Evolutionary conservation across 2,888 invertebrate species (phyloP).

Genomic region (Blera fallax): DNA sequence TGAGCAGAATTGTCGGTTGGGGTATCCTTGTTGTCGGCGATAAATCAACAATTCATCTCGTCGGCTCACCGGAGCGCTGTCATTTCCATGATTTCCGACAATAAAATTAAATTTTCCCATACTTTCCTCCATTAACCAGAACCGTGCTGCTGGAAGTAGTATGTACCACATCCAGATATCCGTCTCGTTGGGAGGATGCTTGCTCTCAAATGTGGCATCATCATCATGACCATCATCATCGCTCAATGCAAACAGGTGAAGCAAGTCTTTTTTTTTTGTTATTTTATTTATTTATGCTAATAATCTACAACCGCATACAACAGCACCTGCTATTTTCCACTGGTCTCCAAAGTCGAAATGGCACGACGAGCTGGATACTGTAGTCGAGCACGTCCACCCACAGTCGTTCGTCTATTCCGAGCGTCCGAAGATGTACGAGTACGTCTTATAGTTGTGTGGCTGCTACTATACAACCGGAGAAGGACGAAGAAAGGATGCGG

Average conservation of each 20-base stretch:
- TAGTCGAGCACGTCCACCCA: conserved; percentile 38
- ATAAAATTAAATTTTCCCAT: conserved; percentile 70
- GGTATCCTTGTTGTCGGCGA: conserved; percentile 73
- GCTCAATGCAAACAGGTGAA: conserved; percentile 68
- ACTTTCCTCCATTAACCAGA: conserved; percentile 44
- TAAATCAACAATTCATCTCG: conserved; percentile 80
- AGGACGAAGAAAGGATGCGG: conserved; percentile 38
- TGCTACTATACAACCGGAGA: neutral
- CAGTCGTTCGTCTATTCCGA: conserved; percentile 23
- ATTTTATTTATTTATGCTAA: conserved; percentile 71
- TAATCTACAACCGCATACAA: conserved; percentile 62
- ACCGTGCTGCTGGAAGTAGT: conserved; percentile 10
- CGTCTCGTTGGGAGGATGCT: neutral
- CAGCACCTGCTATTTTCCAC: conserved; percentile 54
- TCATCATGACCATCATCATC: conserved; percentile 58
- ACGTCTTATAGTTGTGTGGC: conserved; percentile 32
- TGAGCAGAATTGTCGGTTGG: conserved; percentile 37
- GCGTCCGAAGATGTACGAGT: conserved; percentile 55
- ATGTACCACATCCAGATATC: neutral
- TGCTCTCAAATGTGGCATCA: conserved; percentile 55
- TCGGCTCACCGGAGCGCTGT: conserved; percentile 64
- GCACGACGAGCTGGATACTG: conserved; percentile 31
- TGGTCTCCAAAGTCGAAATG: conserved; percentile 54
- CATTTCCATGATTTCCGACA: conserved; percentile 74
- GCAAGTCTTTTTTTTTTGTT: conserved; percentile 30